Conservation (phyloP, 2,888 invertebrate genomes). For the Nowickia ferox region DNA sequence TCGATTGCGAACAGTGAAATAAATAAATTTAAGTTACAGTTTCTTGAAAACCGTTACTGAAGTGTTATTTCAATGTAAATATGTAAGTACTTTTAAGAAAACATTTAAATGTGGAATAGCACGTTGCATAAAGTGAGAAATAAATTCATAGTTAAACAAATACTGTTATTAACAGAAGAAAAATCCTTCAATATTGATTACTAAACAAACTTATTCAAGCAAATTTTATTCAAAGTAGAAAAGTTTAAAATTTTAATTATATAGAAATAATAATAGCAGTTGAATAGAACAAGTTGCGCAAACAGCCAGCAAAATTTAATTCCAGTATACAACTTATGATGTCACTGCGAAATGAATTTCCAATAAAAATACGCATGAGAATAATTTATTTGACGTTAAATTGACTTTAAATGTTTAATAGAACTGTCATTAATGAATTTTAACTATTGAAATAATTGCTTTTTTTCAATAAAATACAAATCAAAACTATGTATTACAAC, state of each 20-base stretch:
- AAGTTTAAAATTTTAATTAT: conserved; percentile 6
- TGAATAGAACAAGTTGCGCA: conserved; percentile 16
- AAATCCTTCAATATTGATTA: neutral
- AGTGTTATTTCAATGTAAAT: neutral
- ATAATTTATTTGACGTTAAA: conserved; percentile 44
- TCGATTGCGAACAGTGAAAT: no score
- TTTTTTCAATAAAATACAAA: neutral
- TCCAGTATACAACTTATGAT: conserved; percentile 32
- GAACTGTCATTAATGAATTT: conserved; percentile 24
- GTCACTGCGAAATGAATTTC: conserved; percentile 42
- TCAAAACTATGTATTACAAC: neutral
- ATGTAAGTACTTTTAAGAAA: no score
- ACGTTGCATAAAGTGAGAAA: neutral
- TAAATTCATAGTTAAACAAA: neutral
- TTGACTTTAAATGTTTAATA: conserved; percentile 25
- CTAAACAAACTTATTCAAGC: neutral
- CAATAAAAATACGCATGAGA: conserved; percentile 36
- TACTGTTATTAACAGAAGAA: neutral
- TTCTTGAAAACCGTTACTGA: neutral
- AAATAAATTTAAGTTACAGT: neutral
- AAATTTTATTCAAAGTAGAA: neutral
- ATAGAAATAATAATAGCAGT: conserved; percentile 6
- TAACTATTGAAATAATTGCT: conserved; percentile 3
- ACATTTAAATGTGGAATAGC: neutral
- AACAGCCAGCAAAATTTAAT: conserved; percentile 15